Evolutionary conservation across 2,888 invertebrate species (phyloP), one percentile per base, ranked within the genome.

Genomic region (Drosophila parthenogenetica): DNA sequence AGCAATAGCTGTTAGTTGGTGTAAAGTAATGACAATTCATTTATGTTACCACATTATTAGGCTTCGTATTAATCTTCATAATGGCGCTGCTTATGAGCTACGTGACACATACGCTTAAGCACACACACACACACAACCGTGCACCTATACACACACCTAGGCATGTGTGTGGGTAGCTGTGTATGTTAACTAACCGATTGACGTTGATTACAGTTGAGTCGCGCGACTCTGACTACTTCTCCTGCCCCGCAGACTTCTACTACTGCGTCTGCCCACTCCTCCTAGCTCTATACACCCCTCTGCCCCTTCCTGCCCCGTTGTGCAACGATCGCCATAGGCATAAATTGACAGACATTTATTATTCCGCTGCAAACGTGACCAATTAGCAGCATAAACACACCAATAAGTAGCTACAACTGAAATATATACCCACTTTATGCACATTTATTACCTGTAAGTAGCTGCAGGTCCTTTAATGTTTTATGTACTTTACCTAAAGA

Each of bases 31-130:
- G 84, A 80, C 84, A 81, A 79, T 81, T 86, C 84, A 81, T 88
- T 86, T 88, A 83, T 83, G 84, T 78, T 85, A 79, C 79, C 87
- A 89, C 81, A 77, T 87, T 87, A 89, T 85, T 85, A 84, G 87
- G 77, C 75, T 74, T 69, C 79, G 73, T 73, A 85, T 85, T 79
- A 79, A 85, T 89, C 85, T 85, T 87, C 66, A 79, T 85, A 85
- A 85, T 79, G 87, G 60, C 76, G 76, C 68, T 78, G 79, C 67
- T 79, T 77, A 77, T 72, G 76, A 82, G 72, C 69, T 73, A 83
- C 85, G 82, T 83, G 86, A 80, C 86, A 77, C 25, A 42, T 29
- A 29, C 29, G 29, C 29, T 29, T 29, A 8, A 29, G 25, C 37
- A 49, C 16, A 66, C 46, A 63, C 48, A 42, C 37, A 48, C 16